Evolutionary conservation across 2,888 invertebrate species (phyloP), one percentile per base, ranked within the genome.

Genomic region (Pycnomerus fuliginosus): DNA sequence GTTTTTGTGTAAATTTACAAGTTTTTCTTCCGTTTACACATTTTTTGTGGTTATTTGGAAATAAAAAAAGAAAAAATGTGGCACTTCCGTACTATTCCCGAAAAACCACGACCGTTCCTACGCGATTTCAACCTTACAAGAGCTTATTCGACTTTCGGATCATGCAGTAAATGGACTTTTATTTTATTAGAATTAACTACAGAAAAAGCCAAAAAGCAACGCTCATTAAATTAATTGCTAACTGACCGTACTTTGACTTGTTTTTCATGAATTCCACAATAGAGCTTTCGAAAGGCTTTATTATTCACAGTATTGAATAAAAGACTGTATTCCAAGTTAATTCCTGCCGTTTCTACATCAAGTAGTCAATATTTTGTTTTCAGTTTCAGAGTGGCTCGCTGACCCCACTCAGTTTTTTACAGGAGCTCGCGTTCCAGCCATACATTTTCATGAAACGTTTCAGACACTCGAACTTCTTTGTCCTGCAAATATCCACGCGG

Each of bases 321-420:
- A 53, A 53, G 56, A 56, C 48, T 50, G 48, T 48, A 48, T 48
- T 39, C 43, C 24, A 42, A 42, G 46, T 42, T 42, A 46, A 42
- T 42, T 37, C 42, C 37, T 22, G n/a, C 31, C n/a, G 17, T 22
- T 34, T 12, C 4, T 4, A n/a, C n/a, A 32, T 29, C 42, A 42
- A 24, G 35, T 16, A 45, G 48, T 53, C 35, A 52, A 52, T 50
- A 55, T 56, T 58, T 60, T 56, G 55, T 60, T 60, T 60, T 60
- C 55, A 56, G 53, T 58, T 57, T 54, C 49, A 52, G 55, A 56
- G 51, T 44, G 53, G 43, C n/a, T n/a, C n/a, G n/a, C n/a, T n/a
- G n/a, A n/a, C n/a, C n/a, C n/a, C n/a, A n/a, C n/a, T n/a, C n/a
- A n/a, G n/a, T n/a, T n/a, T n/a, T n/a, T n/a, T n/a, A n/a, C n/a